These are phyloP conservation scores for Chouioia cunea DNA, from an alignment of 2,888 invertebrate species.

Conservation along the genomic window DNA sequence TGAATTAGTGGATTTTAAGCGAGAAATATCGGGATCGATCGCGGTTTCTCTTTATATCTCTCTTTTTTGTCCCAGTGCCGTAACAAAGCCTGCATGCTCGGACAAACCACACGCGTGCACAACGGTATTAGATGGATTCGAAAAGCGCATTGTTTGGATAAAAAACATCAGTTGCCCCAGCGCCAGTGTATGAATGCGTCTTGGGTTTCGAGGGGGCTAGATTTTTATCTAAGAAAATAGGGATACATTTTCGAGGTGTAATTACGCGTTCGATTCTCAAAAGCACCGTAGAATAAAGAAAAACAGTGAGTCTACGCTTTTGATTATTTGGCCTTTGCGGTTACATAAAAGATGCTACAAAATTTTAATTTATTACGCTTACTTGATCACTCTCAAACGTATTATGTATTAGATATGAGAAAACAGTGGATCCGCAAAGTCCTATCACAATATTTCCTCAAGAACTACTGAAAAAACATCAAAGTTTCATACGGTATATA, in stretches of 20 bases:
- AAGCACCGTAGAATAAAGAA: neutral
- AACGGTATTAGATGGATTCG: conserved; percentile 35
- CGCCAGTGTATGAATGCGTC: neutral
- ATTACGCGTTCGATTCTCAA: conserved; percentile 39
- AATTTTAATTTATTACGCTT: conserved; percentile 39
- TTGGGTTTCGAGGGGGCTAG: conserved; percentile 5
- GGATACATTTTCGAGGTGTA: conserved; percentile 30
- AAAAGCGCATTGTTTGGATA: conserved; percentile 36
- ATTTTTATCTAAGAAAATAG: conserved; percentile 44
- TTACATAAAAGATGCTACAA: conserved; percentile 5
- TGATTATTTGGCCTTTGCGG: conserved; percentile 7
- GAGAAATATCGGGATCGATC: conserved; percentile 40
- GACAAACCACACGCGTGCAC: too few relatives aligned
- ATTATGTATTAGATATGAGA: neutral
- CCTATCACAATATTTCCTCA: conserved; percentile 38
- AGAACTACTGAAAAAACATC: neutral
- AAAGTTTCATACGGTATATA: too few relatives aligned
- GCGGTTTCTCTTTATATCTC: conserved; percentile 4
- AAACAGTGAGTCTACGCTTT: conserved; percentile 17
- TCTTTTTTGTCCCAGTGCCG: neutral
- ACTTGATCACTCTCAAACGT: conserved; percentile 3
- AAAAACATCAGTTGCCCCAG: too few relatives aligned
- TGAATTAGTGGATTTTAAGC: conserved; percentile 18
- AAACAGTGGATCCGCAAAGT: neutral
- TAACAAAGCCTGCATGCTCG: too few relatives aligned